Percentiles rank a stretch among this genome's conserved stretches.
phyloP scores from a whole-genome alignment of 2,888 invertebrate genomes.

The Xestia c-nigrum region DNA sequence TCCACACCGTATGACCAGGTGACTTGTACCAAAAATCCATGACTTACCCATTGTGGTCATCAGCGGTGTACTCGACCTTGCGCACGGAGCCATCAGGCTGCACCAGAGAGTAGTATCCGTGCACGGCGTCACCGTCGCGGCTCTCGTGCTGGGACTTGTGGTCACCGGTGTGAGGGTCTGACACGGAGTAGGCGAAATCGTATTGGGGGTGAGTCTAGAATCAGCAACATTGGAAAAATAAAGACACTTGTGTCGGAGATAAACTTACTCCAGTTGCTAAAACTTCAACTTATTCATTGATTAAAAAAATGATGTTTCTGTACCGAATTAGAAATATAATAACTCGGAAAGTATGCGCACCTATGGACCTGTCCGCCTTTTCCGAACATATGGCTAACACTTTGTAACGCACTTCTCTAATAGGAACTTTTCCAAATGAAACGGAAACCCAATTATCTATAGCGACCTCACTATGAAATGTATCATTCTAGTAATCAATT shows the following conservation, averaged over 20 bases:
- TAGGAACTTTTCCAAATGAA: neutral
- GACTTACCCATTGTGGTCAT: slow-evolving; percentile 89
- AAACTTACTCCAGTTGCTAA: neutral
- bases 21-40: neutral
- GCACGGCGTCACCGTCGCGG: slow-evolving; percentile 89
- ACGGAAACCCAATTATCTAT: neutral
- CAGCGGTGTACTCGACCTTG: slow-evolving; percentile 90
- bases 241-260: neutral
- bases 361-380: neutral
- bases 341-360: neutral
- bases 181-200: slow-evolving; percentile 88
- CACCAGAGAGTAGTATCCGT: slow-evolving; percentile 87
- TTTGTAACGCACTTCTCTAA: neutral
- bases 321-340: neutral
- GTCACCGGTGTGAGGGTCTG: slow-evolving; percentile 90
- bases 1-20: no score
- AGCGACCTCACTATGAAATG: neutral
- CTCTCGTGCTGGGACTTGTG: slow-evolving; percentile 89
- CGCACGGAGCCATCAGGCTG: slow-evolving; percentile 90
- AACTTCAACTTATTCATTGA: neutral
- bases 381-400: neutral
- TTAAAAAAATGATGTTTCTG: neutral
- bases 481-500: neutral
- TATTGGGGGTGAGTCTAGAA: slow-evolving; percentile 84
- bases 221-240: neutral